Percentiles rank a stretch among this genome's conserved stretches.
Conservation (phyloP, 2,113 vertebrate genomes). For the Prochilodus magdalenae region DNA sequence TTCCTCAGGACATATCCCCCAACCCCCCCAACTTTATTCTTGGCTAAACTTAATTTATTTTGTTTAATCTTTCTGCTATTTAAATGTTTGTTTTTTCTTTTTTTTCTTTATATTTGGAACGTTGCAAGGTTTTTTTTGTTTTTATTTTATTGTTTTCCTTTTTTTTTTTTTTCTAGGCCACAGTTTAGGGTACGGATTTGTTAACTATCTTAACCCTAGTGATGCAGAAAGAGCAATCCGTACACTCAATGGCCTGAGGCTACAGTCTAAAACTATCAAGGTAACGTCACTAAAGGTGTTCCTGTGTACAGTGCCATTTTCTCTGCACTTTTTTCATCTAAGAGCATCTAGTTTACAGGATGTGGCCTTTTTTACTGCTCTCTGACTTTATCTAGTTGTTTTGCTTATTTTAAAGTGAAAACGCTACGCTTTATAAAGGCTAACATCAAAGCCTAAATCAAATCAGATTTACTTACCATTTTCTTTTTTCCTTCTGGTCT, state of each 20-base stretch:
- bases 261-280: conserved; percentile 99
- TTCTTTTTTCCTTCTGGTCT: not conserved
- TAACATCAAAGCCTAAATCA: not conserved
- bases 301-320: conserved; percentile 74
- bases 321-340: conserved; percentile 12
- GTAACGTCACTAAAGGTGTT: conserved; percentile 87
- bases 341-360: not conserved
- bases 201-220: conserved; percentile 99
- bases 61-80: conserved; percentile 19
- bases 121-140: conserved; percentile 74
- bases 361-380: conserved; percentile 7
- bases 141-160: conserved; percentile 82
- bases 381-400: not conserved
- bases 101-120: conserved; percentile 70
- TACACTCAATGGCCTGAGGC: conserved; percentile 98
- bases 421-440: too few species aligned
- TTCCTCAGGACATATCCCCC: too few species aligned
- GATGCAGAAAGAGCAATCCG: conserved; percentile 99
- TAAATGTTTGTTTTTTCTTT: conserved; percentile 60
- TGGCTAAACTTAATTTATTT: not conserved
- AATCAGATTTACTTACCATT: not conserved
- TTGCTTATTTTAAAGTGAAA: not conserved
- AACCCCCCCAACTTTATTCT: not conserved
- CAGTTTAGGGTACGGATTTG: conserved; percentile 99
- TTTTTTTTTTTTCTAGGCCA: conserved; percentile 88